These are phyloP conservation scores for Heteronetta atricapilla DNA, from an alignment of 2,113 vertebrate species.

Conservation along the genomic window DNA sequence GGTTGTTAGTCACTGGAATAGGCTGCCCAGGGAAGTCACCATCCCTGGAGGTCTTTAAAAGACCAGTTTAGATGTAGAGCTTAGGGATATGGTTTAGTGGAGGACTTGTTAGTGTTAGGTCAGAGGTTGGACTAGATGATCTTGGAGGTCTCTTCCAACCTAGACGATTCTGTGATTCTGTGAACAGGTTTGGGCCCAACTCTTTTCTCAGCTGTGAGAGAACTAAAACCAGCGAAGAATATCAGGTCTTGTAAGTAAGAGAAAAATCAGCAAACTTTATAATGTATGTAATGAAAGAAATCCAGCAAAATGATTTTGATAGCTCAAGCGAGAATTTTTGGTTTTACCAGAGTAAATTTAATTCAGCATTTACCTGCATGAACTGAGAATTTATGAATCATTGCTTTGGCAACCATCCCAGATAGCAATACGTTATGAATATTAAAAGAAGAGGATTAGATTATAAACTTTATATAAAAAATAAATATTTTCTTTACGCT, in stretches of 20 bases:
- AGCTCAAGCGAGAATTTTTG: not conserved
- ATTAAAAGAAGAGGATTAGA: conserved; percentile 46
- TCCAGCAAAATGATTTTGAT: not conserved
- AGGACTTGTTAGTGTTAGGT: too few relatives aligned
- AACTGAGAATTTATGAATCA: conserved; percentile 41
- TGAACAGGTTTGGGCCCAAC: too few relatives aligned
- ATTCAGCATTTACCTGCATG: conserved; percentile 33
- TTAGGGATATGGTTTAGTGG: too few relatives aligned
- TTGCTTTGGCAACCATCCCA: conserved; percentile 32
- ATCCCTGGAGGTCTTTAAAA: too few relatives aligned
- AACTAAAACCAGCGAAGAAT: not conserved
- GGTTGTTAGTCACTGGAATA: too few relatives aligned
- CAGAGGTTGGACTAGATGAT: too few relatives aligned
- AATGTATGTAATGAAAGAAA: not conserved
- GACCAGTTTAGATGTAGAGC: too few relatives aligned
- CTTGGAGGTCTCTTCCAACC: too few relatives aligned
- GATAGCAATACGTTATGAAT: conserved; percentile 20
- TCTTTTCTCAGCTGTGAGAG: not conserved
- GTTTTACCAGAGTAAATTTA: not conserved
- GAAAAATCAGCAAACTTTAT: not conserved
- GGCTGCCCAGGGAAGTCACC: too few relatives aligned
- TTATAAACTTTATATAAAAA: conserved; percentile 10
- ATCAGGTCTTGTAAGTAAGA: not conserved
- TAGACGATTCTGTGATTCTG: too few relatives aligned
- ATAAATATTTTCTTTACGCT: not conserved